Evolutionary conservation across 2,888 invertebrate genomes (phyloP), one percentile per base, ranked within the genome.

Genomic region (Drosophila phalerata): DNA sequence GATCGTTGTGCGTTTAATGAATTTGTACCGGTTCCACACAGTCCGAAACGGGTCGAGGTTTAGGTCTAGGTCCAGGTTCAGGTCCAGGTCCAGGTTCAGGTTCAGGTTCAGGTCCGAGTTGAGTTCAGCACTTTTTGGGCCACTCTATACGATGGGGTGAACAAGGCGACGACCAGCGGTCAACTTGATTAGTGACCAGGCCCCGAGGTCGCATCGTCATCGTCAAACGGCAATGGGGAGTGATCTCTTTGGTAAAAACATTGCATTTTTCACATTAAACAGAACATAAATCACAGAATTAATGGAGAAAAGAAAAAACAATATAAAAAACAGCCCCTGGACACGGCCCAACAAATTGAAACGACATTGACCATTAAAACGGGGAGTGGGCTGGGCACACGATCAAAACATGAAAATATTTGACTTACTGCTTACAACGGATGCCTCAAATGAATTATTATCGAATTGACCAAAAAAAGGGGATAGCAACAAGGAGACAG

Each of bases 401-500:
- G 92, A 91, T 91, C 91, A 91, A 77, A 91, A 91, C 90, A 91
- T 87, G 74, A 84, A 92, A 90, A 91, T 92, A 92, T 91, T 86
- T 85, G 79, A 80, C 81, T 84, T 78, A 81, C 72, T 69, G 89
- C 85, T 85, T 85, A 85, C 89, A 88, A 52, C 69, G 61, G 22
- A 60, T 77, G 56, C 68, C 43, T 32, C 34, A 64, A 52, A 89
- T 85, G 89, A 85, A 80, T 85, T 90, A 85, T 88, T 75, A 83
- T 73, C 67, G 69, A 78, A 87, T 87, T 81, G 85, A 48, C 45
- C 51, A 53, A 32, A 11, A 48, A 9, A 45, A 37, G 43, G 11
- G 13, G 25, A 15, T 22, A 48, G 37, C 9, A 6, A 6, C 15
- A 51, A 47, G 32, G 34, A 56, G 48, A 37, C 40, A n/a, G 28